Evolutionary conservation across 2,797 vertebrate species (phyloP).

Genomic region (Erpetoichthys calabaricus): DNA sequence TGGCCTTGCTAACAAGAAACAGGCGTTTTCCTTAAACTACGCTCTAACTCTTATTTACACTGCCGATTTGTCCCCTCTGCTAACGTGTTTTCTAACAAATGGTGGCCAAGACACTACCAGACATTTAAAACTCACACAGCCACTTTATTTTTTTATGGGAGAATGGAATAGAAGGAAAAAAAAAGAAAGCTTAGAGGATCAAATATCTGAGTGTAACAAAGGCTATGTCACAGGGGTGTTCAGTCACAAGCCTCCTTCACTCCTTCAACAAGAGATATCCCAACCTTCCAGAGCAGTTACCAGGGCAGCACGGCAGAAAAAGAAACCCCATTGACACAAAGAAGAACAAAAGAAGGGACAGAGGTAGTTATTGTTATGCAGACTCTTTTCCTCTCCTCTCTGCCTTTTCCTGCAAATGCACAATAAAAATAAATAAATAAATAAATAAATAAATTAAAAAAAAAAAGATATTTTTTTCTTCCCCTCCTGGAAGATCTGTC

Average conservation of each 20-base stretch:
- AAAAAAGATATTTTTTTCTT: no score
- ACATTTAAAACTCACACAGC: no score
- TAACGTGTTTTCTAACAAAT: no score
- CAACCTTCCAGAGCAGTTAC: slow-evolving; percentile 84
- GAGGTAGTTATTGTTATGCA: slow-evolving; percentile 97
- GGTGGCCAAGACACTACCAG: no score
- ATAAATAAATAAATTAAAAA: no score
- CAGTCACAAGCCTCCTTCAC: slow-evolving; percentile 80
- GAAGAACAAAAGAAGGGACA: slow-evolving; percentile 77
- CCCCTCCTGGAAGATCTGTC: no score
- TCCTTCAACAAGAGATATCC: slow-evolving; percentile 64
- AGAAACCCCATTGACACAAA: slow-evolving; percentile 70
- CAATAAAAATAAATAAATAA: no score
- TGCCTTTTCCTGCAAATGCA: slow-evolving; percentile 25
- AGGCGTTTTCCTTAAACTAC: no score
- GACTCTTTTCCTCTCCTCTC: slow-evolving; percentile 39
- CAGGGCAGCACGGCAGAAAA: slow-evolving; percentile 75
- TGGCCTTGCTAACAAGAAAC: no score
- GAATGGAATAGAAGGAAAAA: slow-evolving; percentile 41
- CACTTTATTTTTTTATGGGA: no score
- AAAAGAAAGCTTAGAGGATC: slow-evolving; percentile 84
- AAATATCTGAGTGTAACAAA: slow-evolving; percentile 95
- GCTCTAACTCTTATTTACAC: no score
- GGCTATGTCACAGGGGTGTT: slow-evolving; percentile 87
- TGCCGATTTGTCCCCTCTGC: no score